Conservation (phyloP, 1,140 invertebrate genomes). For the Bicyclus anynana region DNA sequence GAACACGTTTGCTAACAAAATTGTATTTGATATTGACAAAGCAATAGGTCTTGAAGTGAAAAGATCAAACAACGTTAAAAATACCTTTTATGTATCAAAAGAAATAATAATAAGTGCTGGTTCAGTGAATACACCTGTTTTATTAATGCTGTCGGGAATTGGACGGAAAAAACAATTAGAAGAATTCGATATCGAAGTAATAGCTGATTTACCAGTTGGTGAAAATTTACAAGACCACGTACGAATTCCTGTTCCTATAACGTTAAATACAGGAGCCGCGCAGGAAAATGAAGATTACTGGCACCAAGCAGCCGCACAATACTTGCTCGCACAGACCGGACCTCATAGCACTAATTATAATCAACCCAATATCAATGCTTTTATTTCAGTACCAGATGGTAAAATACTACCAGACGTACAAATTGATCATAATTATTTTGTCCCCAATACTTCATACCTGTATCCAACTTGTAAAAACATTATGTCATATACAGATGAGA, state of each 20-base stretch:
- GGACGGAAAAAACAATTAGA: conserved; percentile 77
- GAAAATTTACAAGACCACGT: conserved; percentile 88
- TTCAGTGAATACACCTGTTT: conserved; percentile 83
- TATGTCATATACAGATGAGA: conserved; percentile 81
- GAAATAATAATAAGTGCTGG: conserved; percentile 87
- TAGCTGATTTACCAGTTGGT: conserved; percentile 84
- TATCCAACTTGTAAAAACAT: conserved; percentile 44
- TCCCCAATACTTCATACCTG: conserved; percentile 75
- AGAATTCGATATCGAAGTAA: conserved; percentile 75
- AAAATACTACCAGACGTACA: conserved; percentile 80
- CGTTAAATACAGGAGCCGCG: conserved; percentile 75
- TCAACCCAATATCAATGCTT: conserved; percentile 73
- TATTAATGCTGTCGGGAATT: conserved; percentile 63
- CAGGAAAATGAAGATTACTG: conserved; percentile 41
- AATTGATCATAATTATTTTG: conserved; percentile 77
- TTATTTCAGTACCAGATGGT: conserved; percentile 78
- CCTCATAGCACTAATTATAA: conserved; percentile 63
- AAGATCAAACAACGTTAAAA: conserved; percentile 56
- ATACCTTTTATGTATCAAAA: conserved; percentile 77
- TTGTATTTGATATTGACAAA: conserved; percentile 39
- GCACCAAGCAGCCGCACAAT: conserved; percentile 53
- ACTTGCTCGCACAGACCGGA: conserved; percentile 46
- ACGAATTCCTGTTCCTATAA: conserved; percentile 81
- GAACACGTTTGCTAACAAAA: conserved; percentile 47
- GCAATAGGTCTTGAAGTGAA: conserved; percentile 44